These are phyloP conservation scores for Hirtodrosophila cameraria DNA, from an alignment of 2,888 invertebrate genomes.

Conservation along the genomic window DNA sequence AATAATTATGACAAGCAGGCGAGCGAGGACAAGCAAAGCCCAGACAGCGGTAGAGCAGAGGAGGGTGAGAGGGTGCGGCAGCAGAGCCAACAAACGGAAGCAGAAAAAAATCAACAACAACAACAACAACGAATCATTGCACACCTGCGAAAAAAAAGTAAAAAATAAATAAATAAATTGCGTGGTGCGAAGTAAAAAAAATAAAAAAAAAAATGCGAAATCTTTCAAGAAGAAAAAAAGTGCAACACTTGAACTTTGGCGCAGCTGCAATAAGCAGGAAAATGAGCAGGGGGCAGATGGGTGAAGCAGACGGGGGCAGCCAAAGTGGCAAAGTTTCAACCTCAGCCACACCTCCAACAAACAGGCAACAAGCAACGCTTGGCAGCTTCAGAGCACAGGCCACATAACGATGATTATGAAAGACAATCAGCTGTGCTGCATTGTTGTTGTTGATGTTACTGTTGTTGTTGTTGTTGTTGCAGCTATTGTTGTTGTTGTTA, in stretches of 20 bases:
- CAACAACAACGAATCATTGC: conserved; percentile 54
- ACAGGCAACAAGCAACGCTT: conserved; percentile 8
- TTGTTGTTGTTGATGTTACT: conserved; percentile 31
- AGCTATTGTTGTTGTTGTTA: conserved; percentile 4
- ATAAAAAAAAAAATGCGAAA: conserved; percentile 1
- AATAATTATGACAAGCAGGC: conserved; percentile 74
- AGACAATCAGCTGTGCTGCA: conserved; percentile 75
- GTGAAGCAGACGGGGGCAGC: too few relatives aligned
- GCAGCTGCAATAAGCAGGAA: conserved; percentile 64
- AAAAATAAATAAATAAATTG: conserved; percentile 41
- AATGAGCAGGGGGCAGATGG: neutral
- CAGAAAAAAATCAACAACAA: conserved; percentile 30
- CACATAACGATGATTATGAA: conserved; percentile 67
- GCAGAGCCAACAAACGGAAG: conserved; percentile 57
- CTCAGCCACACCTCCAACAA: conserved; percentile 54
- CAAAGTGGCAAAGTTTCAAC: conserved; percentile 27
- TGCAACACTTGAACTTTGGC: conserved; percentile 76
- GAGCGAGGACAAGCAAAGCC: conserved; percentile 28
- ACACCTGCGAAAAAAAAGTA: conserved; percentile 59
- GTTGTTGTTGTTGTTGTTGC: conserved; percentile 15
- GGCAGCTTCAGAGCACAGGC: conserved; percentile 31
- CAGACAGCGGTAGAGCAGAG: conserved; percentile 11
- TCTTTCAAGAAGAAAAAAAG: conserved; percentile 18
- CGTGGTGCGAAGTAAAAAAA: conserved; percentile 43
- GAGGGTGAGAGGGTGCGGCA: neutral